Base-by-base conservation (phyloP, 2,888 invertebrate species). In the Trilocha varians region DNA sequence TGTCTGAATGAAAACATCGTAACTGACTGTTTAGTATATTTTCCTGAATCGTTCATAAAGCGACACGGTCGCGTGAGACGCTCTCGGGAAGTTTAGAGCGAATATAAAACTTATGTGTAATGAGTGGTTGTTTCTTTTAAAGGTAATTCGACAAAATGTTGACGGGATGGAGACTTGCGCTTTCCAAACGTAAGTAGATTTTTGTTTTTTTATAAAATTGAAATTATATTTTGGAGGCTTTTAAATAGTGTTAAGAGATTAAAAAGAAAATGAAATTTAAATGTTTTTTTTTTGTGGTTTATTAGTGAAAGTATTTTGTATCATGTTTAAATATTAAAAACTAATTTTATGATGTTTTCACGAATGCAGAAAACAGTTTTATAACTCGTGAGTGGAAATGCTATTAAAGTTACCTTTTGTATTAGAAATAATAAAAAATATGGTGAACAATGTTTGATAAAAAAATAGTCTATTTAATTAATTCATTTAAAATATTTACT, bases 171-270 rank as follows among this genome's bases (percentile, higher is more conserved):
- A 65, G 71, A 46, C 63, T 84, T 17, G 59, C 47, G 13, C 49
- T 86, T 37, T 86, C 86, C 38, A 86, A 80, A 74, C 53, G 86
- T 86, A 59, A 78, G 86, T 84, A 58, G 16, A 39, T 34, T 36
- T 42, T 35, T 32, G 9, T 36, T 34, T 34, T 32, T 34, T 18
- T 16, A 25, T 4, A 25, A 2, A 25, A 6, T 1, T 18, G 8
- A 5, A 18, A 8, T 8, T 18, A 1, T 6, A 6, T 8, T 5
- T 18, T 18, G 5, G 18, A 25, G 3, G 11, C 6, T 9, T 25
- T 25, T 4, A 25, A 11, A 25, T 9, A 25, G 2, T 25, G 25
- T n/a, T n/a, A n/a, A n/a, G n/a, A n/a, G n/a, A n/a, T n/a, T n/a
- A n/a, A n/a, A n/a, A n/a, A n/a, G n/a, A n/a, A n/a, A n/a, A n/a